Base-by-base conservation (phyloP, 1,140 invertebrate genomes). In the Leptestheria dahalacensis region DNA sequence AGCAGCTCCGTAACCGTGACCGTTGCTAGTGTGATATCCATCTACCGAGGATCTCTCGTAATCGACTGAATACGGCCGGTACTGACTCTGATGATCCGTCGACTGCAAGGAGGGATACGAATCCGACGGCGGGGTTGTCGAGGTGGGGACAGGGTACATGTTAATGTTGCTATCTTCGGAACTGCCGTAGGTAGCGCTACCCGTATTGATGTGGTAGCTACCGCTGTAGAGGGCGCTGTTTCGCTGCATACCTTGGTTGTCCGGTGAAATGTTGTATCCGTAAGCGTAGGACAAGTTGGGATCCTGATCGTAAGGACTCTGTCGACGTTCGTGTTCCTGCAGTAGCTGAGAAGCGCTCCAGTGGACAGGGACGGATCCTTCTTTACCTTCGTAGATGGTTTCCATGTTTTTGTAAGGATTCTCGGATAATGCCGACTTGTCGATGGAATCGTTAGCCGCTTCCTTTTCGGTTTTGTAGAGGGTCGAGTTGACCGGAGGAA, bases 321-420 rank as follows among this genome's bases (percentile, higher is more conserved):
- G 73, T 33, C 78, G 69, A 25, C 75, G 70, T 65, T 81, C 78
- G 61, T 81, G 79, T 65, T 79, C 78, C 63, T 77, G 75, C 3
- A 81, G 66, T 10, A 81, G 66, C 66, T 79, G 77, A 11, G 74
- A 77, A 3, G 78, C 78, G 25, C 76, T 76, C 78, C 78, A 80
- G 20, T 62, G 61, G 15, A 62, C 56, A 12, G 61, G 61, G 20
- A 57, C 53, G 3, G 48, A 33, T 28, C 54, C 15, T 15, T 6
- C 6, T 41, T 41, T 41, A 3, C 25, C 50, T 11, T 62, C 29
- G 47, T 62, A 57, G 15, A 57, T 48, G 15, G 48, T 48, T 9
- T 41, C 33, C 33, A 41, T 6, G 49, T 48, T 60, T n/a, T 33
- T 23, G 33, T 41, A 41, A 41, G 33, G 33, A 41, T 41, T 41